These are phyloP conservation scores for Clinocottus analis DNA, from an alignment of 2,113 vertebrate genomes.

Conservation along the genomic window DNA sequence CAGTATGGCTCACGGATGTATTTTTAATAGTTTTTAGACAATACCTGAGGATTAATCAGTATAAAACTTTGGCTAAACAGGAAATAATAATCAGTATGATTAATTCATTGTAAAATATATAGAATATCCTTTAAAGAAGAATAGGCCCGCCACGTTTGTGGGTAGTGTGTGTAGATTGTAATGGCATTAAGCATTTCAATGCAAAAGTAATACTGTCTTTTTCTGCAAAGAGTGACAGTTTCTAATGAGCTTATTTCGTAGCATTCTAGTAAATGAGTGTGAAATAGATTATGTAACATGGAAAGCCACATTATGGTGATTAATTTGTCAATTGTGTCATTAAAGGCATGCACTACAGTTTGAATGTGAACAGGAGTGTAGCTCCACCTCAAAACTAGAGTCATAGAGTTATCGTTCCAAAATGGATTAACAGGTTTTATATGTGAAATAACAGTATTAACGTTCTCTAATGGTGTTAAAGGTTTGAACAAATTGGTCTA, in stretches of 20 bases:
- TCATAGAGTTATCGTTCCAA: background rate
- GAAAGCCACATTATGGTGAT: conserved; percentile 19
- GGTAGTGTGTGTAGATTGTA: conserved; percentile 28
- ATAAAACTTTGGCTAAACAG: background rate
- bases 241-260: conserved; percentile 31
- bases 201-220: conserved; percentile 18
- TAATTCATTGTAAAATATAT: background rate
- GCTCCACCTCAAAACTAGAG: background rate
- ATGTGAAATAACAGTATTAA: background rate
- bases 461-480: background rate
- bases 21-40: background rate
- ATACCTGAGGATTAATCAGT: background rate
- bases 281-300: conserved; percentile 5
- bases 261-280: conserved; percentile 33
- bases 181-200: conserved; percentile 22
- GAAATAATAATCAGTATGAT: background rate
- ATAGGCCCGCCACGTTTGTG: conserved; percentile 9
- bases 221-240: too few species aligned
- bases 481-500: background rate
- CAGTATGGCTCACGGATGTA: background rate
- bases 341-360: background rate
- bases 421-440: background rate
- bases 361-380: background rate
- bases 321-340: conserved; percentile 6
- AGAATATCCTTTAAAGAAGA: conserved; percentile 2